Evolutionary conservation across 2,797 vertebrate species (phyloP).

Genomic region (Dromococcyx pavoninus): DNA sequence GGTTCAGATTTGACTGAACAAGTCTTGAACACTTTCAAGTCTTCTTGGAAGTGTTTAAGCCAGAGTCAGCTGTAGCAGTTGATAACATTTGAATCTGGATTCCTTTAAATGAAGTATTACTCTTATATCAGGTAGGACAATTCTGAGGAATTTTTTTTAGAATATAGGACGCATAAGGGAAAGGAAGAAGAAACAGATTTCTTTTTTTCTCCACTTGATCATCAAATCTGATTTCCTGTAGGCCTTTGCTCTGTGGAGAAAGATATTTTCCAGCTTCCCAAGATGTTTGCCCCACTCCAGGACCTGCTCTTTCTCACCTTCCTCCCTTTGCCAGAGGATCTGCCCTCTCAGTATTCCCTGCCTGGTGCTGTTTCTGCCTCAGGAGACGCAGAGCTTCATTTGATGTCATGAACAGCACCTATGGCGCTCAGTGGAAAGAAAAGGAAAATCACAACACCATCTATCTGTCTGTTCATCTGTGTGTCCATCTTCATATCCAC

Average conservation of each 20-base stretch:
- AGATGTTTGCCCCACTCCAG: neutral
- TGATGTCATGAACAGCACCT: neutral
- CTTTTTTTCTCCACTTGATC: neutral
- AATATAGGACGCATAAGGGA: neutral
- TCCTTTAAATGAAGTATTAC: neutral
- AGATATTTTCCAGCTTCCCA: neutral
- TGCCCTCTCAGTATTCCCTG: neutral
- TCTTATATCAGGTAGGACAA: neutral
- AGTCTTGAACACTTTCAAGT: no score
- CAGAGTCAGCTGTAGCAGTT: neutral
- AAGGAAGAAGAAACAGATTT: neutral
- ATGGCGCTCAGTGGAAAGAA: neutral
- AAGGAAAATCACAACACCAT: neutral
- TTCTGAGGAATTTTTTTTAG: neutral
- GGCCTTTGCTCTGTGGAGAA: neutral
- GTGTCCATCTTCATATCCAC: neutral
- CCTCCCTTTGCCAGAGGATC: neutral
- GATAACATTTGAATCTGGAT: neutral
- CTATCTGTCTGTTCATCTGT: neutral
- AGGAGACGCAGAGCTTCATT: neutral
- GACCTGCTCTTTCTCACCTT: neutral
- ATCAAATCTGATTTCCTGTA: neutral
- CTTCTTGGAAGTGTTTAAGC: neutral
- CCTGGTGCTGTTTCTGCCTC: neutral
- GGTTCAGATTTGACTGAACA: neutral